Conservation (phyloP, 2,113 vertebrate genomes). For the Micromys minutus region DNA sequence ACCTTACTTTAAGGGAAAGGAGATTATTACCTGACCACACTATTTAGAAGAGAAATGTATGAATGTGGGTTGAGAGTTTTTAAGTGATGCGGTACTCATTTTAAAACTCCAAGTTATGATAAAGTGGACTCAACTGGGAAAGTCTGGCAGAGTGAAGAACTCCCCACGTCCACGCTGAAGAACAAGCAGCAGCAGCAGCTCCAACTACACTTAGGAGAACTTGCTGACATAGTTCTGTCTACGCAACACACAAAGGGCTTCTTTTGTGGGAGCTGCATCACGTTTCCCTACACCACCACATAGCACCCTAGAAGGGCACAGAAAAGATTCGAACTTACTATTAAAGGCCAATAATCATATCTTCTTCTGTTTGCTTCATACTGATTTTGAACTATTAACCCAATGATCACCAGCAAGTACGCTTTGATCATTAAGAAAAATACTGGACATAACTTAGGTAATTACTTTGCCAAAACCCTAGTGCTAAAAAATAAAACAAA, state of each 20-base stretch:
- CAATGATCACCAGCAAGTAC: conserved; percentile 74
- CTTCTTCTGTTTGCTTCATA: conserved; percentile 3
- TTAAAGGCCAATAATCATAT: conserved; percentile 71
- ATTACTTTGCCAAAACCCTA: conserved; percentile 62
- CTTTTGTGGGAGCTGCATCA: conserved; percentile 78
- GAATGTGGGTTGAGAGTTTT: conserved; percentile 64
- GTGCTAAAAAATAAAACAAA: conserved; percentile 29
- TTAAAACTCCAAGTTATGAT: conserved; percentile 73
- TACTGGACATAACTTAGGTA: conserved; percentile 14
- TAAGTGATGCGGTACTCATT: conserved; percentile 71
- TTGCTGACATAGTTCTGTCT: conserved; percentile 79
- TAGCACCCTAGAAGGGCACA: conserved; percentile 80
- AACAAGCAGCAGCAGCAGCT: conserved; percentile 78
- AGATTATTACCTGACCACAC: conserved; percentile 55
- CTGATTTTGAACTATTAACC: conserved; percentile 59
- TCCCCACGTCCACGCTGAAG: conserved; percentile 79
- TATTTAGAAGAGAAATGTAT: conserved; percentile 71
- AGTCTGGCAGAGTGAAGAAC: conserved; percentile 78
- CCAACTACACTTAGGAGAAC: conserved; percentile 80
- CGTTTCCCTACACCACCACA: conserved; percentile 79
- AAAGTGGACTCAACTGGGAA: conserved; percentile 80
- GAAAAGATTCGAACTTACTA: conserved; percentile 78
- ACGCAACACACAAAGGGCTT: conserved; percentile 79
- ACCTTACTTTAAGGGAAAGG: conserved; percentile 52
- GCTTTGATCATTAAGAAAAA: conserved; percentile 71